These are phyloP conservation scores for Myotis pilosus DNA, from an alignment of 2,797 vertebrate species.

Conservation along the genomic window DNA sequence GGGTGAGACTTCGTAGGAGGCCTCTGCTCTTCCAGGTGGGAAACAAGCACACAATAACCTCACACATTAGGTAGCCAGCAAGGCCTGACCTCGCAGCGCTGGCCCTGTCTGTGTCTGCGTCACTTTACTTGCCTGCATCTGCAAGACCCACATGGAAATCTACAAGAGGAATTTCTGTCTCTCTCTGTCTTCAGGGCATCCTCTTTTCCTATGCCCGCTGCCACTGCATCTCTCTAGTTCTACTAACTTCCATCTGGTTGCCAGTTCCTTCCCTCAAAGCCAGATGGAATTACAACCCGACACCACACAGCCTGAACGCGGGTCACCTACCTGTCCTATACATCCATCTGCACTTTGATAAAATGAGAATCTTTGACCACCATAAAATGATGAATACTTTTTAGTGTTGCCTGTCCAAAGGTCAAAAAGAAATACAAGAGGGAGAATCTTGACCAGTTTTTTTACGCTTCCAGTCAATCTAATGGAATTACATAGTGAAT, in stretches of 20 bases:
- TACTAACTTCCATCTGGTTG: slow-evolving; percentile 47
- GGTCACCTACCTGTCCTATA: background rate
- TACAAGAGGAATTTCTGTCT: background rate
- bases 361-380: slow-evolving; percentile 43
- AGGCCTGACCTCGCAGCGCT: background rate
- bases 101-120: background rate
- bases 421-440: background rate
- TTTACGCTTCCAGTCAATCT: background rate
- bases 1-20: background rate
- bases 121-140: background rate
- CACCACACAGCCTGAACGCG: background rate
- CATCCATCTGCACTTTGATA: slow-evolving; percentile 27
- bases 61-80: background rate
- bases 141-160: background rate
- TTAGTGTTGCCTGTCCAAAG: slow-evolving; percentile 19
- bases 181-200: background rate
- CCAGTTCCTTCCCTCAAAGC: slow-evolving; percentile 48
- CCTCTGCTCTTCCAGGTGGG: slow-evolving; percentile 15
- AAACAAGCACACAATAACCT: background rate
- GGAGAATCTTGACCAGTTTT: background rate
- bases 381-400: slow-evolving; percentile 50
- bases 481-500: background rate
- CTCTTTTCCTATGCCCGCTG: slow-evolving; percentile 36
- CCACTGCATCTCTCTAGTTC: slow-evolving; percentile 36
- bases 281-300: slow-evolving; percentile 51